phyloP scores from a whole-genome alignment of 2,888 invertebrate species.

The Andrena bucephala region DNA sequence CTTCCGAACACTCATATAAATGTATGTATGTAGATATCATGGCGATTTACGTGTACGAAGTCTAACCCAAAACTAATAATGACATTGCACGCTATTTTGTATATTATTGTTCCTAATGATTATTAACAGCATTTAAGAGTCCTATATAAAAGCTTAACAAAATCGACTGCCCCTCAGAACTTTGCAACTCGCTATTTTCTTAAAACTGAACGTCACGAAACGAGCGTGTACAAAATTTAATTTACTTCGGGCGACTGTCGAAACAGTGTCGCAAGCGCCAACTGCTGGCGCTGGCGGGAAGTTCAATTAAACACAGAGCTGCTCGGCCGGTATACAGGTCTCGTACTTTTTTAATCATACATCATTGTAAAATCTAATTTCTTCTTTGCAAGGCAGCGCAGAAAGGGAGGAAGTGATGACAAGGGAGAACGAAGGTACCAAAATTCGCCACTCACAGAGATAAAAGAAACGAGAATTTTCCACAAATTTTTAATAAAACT shows the following conservation, averaged over 20 bases:
- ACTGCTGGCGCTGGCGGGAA: not conserved
- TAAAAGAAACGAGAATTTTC: not conserved
- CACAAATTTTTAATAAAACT: not conserved
- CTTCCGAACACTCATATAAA: not conserved
- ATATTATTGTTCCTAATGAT: not conserved
- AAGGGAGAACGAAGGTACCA: not conserved
- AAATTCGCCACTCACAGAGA: not conserved
- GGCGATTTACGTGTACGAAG: not conserved
- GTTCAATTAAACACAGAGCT: not conserved
- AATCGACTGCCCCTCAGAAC: not conserved
- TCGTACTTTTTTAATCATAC: not conserved
- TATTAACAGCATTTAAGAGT: not conserved
- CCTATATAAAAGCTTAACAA: not conserved
- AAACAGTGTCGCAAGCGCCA: conserved; percentile 35
- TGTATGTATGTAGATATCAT: not conserved
- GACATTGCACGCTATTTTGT: not conserved
- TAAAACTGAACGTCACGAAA: not conserved
- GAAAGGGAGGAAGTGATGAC: not conserved
- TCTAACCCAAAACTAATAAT: not conserved
- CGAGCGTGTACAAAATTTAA: not conserved
- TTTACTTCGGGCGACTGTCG: not conserved
- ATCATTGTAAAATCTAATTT: not conserved
- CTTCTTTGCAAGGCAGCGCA: not conserved
- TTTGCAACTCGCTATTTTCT: not conserved
- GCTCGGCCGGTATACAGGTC: conserved; percentile 13